Percentiles rank a stretch among this genome's conserved stretches.
These are phyloP conservation scores for Sinocyclocheilus anshuiensis DNA, from an alignment of 2,113 vertebrate genomes.

Conservation along the genomic window DNA sequence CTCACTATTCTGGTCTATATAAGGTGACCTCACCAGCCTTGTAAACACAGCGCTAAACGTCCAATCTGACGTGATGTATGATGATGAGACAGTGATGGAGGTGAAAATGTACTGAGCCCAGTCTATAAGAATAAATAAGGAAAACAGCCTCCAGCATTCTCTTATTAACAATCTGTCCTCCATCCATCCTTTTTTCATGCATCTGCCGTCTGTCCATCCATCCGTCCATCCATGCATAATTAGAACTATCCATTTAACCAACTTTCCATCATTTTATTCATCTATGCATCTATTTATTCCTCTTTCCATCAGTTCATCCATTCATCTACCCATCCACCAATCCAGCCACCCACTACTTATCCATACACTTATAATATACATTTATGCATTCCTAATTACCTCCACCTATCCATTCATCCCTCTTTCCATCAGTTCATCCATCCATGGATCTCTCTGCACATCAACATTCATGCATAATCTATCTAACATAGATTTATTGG, in stretches of 20 bases:
- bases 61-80: slow-evolving; percentile 7
- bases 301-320: neutral
- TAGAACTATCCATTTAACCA: neutral
- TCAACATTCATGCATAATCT: neutral
- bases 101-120: slow-evolving; percentile 18
- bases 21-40: slow-evolving; percentile 42
- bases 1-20: slow-evolving; percentile 29
- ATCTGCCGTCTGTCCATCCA: neutral
- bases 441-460: neutral
- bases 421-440: slow-evolving; percentile 7
- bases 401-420: slow-evolving; percentile 5
- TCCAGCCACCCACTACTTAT: neutral
- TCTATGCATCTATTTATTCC: neutral
- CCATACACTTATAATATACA: neutral
- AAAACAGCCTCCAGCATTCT: neutral
- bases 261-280: neutral
- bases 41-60: slow-evolving; percentile 29
- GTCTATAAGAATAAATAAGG: slow-evolving; percentile 39
- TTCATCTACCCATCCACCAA: neutral
- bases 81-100: slow-evolving; percentile 51
- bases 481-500: neutral
- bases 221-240: slow-evolving; percentile 4
- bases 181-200: neutral
- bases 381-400: slow-evolving; percentile 4
- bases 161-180: neutral